Base-by-base conservation (phyloP, 1,140 invertebrate genomes). In the Nephotettix cincticeps region DNA sequence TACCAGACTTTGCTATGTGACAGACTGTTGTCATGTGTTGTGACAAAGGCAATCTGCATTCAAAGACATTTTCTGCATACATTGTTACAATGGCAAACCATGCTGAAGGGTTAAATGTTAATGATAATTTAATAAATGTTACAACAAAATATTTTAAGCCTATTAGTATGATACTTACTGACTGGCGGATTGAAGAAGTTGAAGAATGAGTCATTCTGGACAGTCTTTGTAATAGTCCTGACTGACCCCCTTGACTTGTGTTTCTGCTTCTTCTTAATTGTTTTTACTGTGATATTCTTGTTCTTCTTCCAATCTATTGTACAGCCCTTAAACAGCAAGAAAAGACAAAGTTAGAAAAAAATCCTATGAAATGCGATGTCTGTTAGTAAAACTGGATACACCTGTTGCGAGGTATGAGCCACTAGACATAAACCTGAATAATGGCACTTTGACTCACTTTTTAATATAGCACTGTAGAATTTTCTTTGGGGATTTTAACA, bases 261-360 rank as follows among this genome's bases (percentile, higher is more conserved):
- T 81, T 99, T 99, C 83, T 99, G 97, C 82, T 97, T 98, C 86
- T 99, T 99, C 81, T 97, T 97, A 30, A 99, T 91, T 13, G 91
- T 93, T 84, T 99, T 99, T 1, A 98, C 87, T 1, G 97, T 99
- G 6, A 99, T 91, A 80, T 99, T 98, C 83, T 98, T 99, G 67
- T 95, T 95, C 78, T 95, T 93, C 71, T 95, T 92, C 97, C 97
- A 99, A 78, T 96, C 90, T 76, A 99, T 98, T 45, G 86, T 84
- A 76, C 93, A 97, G 30, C 94, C 94, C 88, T 91, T 72, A 76
- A 76, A 73, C 74, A 71, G 56, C 4, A 36, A 36, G 14, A 36
- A 6, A 36, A 36, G 32, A 36, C 4, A 4, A 36, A 36, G 32
- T 36, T 6, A 36, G 14, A 36, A 36, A 36, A 36, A 36, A 14